Percentiles rank a stretch among this genome's conserved stretches.
Conservation (phyloP, 2,113 vertebrate genomes). For the Orcinus orca region DNA sequence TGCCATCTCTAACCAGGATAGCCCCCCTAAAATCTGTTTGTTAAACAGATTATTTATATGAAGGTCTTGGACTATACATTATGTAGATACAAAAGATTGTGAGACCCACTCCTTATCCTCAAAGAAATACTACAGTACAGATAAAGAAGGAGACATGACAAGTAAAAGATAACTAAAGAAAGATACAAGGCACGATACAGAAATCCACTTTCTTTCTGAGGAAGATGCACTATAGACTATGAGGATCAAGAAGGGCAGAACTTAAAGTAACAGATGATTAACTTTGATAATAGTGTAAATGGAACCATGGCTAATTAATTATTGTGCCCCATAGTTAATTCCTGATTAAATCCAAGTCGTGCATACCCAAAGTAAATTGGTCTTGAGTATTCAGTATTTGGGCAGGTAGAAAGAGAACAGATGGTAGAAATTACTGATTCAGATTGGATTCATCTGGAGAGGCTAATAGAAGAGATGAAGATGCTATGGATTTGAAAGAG, state of each 20-base stretch:
- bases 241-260: neutral
- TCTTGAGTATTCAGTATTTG: constrained; percentile 31
- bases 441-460: neutral
- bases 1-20: neutral
- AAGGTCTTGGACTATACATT: neutral
- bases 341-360: neutral
- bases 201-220: neutral
- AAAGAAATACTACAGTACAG: neutral
- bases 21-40: neutral
- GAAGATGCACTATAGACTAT: neutral
- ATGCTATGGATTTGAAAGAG: constrained; percentile 15
- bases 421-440: constrained; percentile 17
- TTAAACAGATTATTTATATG: constrained; percentile 21
- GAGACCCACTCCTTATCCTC: neutral
- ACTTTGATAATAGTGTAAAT: neutral
- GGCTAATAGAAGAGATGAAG: neutral
- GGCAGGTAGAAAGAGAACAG: neutral
- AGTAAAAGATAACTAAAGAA: neutral
- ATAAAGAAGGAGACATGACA: neutral
- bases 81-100: neutral
- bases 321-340: neutral
- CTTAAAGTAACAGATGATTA: neutral
- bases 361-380: neutral
- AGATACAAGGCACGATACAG: neutral
- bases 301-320: neutral